Evolutionary conservation across 2,797 vertebrate species (phyloP), one percentile per base, ranked within the genome.

Genomic region (Artibeus jamaicensis): DNA sequence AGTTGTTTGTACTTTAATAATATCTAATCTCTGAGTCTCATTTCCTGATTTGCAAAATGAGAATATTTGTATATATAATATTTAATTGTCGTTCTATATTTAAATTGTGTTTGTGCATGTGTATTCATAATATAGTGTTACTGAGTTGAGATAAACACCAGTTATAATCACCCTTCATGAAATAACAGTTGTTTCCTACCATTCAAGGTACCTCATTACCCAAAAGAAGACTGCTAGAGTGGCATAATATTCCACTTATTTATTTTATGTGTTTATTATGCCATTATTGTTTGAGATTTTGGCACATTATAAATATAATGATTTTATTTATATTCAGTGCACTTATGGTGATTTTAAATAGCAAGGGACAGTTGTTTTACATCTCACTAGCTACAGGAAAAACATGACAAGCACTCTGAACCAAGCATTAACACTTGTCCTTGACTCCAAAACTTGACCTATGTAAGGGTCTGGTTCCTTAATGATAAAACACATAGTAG

Each of bases 381-480:
- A 86, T 89, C 46, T 76, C 48, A 70, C 24, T 91, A 84, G 26
- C 57, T 78, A 71, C 73, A 22, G 39, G 76, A 85, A 95, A 92
- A 91, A 85, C 32, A 81, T 86, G 86, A 22, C 34, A 96, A 93
- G 34, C 34, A 81, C 85, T 94, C 68, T 70, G n/a, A 78, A 83
- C 16, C 73, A 73, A 91, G 48, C 9, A 37, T 79, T 70, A 93
- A 74, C 37, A 89, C 57, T 89, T 94, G 53, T 59, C 1, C 67
- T 93, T 87, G 74, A 93, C 76, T 84, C 18, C 91, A 89, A 87
- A 94, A 93, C 73, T 89, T 95, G 76, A 95, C 79, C 85, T 77
- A 44, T 8, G 50, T 4, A 91, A 94, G 78, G 19, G 15, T 86
- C 39, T 90, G 12, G 2, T 55, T 91, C 48, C 86, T 91, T 73